phyloP scores from a whole-genome alignment of 2,113 vertebrate genomes.

The Equus quagga region DNA sequence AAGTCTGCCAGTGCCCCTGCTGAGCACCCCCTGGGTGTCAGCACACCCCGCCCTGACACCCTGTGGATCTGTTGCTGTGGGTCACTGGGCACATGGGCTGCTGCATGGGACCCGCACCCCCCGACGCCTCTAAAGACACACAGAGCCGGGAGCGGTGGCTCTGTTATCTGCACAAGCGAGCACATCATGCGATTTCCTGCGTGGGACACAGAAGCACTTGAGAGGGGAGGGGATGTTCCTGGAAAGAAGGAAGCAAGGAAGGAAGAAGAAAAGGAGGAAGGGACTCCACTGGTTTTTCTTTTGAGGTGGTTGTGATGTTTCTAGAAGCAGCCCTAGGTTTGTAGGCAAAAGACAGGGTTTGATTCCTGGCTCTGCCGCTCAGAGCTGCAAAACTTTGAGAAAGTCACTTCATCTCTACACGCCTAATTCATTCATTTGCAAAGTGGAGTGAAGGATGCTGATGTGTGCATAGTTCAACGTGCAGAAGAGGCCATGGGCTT shows the following conservation, averaged over 20 bases:
- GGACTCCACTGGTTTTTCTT: background rate
- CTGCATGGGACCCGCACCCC: background rate
- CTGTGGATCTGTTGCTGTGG: background rate
- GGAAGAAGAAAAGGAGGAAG: background rate
- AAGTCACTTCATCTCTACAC: background rate
- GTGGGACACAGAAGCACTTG: slow-evolving; percentile 30
- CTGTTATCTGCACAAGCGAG: slow-evolving; percentile 46
- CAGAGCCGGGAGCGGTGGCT: background rate
- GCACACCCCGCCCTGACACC: background rate
- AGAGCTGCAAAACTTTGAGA: background rate
- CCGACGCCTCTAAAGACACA: background rate
- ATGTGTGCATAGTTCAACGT: background rate
- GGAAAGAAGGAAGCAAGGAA: slow-evolving; percentile 55
- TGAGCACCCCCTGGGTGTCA: background rate
- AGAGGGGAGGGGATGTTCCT: background rate
- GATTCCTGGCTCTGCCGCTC: background rate
- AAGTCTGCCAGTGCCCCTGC: background rate
- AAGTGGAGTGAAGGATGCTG: background rate
- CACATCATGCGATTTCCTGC: slow-evolving; percentile 62
- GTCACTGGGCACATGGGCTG: background rate
- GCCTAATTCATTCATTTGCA: background rate
- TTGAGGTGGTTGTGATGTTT: slow-evolving; percentile 11
- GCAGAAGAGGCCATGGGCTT: background rate
- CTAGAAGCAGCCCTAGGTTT: background rate
- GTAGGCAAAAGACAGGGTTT: background rate